Evolutionary conservation across 2,888 invertebrate genomes (phyloP).

Genomic region (Ctena decussata): DNA sequence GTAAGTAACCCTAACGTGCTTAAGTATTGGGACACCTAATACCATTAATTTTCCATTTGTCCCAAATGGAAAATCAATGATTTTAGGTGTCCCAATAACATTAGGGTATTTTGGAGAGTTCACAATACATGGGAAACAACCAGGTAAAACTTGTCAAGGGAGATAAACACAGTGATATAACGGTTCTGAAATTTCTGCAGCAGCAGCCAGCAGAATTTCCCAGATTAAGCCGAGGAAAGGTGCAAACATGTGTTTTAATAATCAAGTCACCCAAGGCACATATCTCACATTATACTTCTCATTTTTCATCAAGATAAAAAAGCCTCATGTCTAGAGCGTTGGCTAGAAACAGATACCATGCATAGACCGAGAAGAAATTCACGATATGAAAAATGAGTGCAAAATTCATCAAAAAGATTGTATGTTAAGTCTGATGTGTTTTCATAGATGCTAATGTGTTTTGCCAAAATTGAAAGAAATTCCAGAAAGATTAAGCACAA

Average conservation of each 20-base stretch:
- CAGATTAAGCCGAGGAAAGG: neutral
- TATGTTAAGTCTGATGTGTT: constrained; percentile 22
- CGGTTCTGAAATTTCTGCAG: too few relatives aligned
- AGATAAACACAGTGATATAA: neutral
- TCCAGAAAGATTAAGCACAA: constrained; percentile 14
- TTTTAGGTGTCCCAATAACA: too few relatives aligned
- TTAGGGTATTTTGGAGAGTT: too few relatives aligned
- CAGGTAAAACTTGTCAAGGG: neutral
- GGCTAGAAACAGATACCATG: constrained; percentile 3
- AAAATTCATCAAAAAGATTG: constrained; percentile 19
- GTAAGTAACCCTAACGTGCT: too few relatives aligned
- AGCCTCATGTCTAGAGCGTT: constrained; percentile 19
- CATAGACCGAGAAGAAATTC: constrained; percentile 5
- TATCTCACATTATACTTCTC: constrained; percentile 59
- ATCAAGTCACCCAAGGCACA: constrained; percentile 15
- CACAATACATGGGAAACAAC: neutral
- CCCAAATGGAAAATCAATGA: too few relatives aligned
- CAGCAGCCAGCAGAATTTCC: neutral
- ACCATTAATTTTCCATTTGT: too few relatives aligned
- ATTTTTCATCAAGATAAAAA: constrained; percentile 70
- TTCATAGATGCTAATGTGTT: constrained; percentile 48
- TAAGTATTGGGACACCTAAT: too few relatives aligned
- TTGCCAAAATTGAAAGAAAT: constrained; percentile 31
- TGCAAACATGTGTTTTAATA: constrained; percentile 40
- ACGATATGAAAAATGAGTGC: constrained; percentile 5